phyloP scores from a whole-genome alignment of 2,888 invertebrate species.

The Limenitis camilla region DNA sequence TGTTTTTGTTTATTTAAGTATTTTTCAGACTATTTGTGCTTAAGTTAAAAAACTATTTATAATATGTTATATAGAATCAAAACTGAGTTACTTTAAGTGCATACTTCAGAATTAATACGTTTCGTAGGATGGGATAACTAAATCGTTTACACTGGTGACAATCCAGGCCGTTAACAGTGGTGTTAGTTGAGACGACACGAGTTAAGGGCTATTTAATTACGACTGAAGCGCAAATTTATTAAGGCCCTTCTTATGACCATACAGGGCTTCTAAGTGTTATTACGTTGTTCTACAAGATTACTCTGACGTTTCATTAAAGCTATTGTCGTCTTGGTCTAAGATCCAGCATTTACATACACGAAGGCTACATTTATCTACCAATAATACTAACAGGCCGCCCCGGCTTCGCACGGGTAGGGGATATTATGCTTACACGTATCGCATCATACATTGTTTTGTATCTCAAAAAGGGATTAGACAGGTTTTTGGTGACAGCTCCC shows the following conservation, averaged over 20 bases:
- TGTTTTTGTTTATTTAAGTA: too few relatives aligned
- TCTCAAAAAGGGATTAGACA: too few relatives aligned
- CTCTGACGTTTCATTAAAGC: conserved; percentile 9
- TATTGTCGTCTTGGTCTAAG: conserved; percentile 8
- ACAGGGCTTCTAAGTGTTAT: conserved; percentile 15
- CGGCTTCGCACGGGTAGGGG: too few relatives aligned
- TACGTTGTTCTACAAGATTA: conserved; percentile 18
- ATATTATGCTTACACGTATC: too few relatives aligned
- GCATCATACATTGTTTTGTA: too few relatives aligned
- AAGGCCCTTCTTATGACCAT: conserved; percentile 4
- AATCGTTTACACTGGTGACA: neutral
- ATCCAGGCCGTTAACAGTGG: neutral
- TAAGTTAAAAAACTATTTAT: too few relatives aligned
- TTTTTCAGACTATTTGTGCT: too few relatives aligned
- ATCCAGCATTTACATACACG: neutral
- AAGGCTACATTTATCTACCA: neutral
- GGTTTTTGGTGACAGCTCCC: too few relatives aligned
- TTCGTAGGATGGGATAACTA: too few relatives aligned
- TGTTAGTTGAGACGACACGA: conserved; percentile 1
- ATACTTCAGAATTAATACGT: too few relatives aligned
- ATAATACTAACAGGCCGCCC: neutral
- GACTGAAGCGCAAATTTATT: conserved; percentile 13
- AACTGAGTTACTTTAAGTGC: too few relatives aligned
- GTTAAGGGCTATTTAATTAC: conserved; percentile 15
- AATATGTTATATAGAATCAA: too few relatives aligned